Percentiles rank a stretch among this genome's conserved stretches.
phyloP scores from a whole-genome alignment of 1,140 invertebrate species.

The Colletes latitarsis region DNA sequence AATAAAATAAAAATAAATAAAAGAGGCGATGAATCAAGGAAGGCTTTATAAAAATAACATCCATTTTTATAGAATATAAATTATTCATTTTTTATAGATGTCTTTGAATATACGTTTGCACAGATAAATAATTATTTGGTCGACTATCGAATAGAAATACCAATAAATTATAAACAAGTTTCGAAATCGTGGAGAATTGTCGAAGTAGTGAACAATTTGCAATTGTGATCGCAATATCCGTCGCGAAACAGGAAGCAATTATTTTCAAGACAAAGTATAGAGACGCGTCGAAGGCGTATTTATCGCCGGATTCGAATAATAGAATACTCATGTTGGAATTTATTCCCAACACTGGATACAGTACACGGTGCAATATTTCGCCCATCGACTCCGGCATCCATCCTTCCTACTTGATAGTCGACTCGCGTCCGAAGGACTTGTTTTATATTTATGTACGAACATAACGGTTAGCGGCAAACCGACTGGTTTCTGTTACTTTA shows the following conservation, averaged over 20 bases:
- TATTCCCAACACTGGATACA: conserved; percentile 27
- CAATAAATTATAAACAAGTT: too few species aligned
- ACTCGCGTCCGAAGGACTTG: conserved; percentile 44
- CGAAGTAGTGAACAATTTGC: too few species aligned
- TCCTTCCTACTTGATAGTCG: conserved; percentile 64
- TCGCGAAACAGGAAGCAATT: neutral
- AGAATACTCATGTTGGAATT: conserved; percentile 20
- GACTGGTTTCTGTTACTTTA: conserved; percentile 41
- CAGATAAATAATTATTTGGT: too few species aligned
- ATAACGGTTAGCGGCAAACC: conserved; percentile 47
- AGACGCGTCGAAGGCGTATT: neutral
- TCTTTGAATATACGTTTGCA: too few species aligned
- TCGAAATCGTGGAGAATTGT: too few species aligned
- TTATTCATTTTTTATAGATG: too few species aligned
- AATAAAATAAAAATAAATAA: too few species aligned
- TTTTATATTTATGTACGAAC: conserved; percentile 55
- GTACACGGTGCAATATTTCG: conserved; percentile 27
- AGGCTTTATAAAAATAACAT: too few species aligned
- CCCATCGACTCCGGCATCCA: conserved; percentile 54
- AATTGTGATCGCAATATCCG: too few species aligned
- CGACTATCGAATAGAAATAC: too few species aligned
- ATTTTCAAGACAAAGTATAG: neutral
- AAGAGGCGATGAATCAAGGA: too few species aligned
- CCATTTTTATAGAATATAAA: too few species aligned
- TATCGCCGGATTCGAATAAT: conserved; percentile 11